phyloP scores from a whole-genome alignment of 2,888 invertebrate genomes.

The Trichogramma evanescens region DNA sequence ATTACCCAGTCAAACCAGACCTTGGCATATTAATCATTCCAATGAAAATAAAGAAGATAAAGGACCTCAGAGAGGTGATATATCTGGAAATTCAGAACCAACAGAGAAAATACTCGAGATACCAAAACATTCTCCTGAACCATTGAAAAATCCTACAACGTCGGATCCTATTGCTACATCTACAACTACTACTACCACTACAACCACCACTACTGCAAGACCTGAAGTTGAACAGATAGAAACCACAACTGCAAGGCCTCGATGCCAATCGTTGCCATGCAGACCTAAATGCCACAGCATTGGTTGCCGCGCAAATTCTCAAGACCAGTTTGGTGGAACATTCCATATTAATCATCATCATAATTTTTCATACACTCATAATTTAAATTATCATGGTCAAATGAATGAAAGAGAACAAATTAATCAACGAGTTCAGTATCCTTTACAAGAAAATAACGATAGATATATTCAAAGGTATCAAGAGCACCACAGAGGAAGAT shows the following conservation, averaged over 20 bases:
- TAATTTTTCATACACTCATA: conserved; percentile 1
- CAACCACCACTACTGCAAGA: background rate
- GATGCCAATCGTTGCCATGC: background rate
- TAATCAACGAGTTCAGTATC: conserved; percentile 21
- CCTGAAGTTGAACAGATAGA: background rate
- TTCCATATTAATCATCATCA: conserved; percentile 6
- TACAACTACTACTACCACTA: background rate
- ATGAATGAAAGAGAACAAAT: conserved; percentile 3
- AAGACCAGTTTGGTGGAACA: conserved; percentile 17
- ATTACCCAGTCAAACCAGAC: conserved; percentile 10
- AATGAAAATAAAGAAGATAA: too few relatives aligned
- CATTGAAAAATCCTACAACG: background rate
- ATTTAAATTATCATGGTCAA: conserved; percentile 9
- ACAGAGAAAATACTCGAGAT: background rate
- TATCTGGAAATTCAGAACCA: conserved; percentile 11
- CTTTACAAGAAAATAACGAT: background rate
- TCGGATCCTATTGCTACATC: background rate
- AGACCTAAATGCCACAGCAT: background rate
- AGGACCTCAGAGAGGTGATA: conserved; percentile 8
- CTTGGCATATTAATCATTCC: conserved; percentile 16
- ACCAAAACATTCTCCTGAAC: background rate
- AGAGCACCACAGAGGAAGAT: background rate
- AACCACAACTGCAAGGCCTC: background rate
- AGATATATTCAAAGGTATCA: background rate
- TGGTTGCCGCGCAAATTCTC: background rate